Evolutionary conservation across 1,140 invertebrate genomes (phyloP).

Genomic region (Laupala kohalensis): DNA sequence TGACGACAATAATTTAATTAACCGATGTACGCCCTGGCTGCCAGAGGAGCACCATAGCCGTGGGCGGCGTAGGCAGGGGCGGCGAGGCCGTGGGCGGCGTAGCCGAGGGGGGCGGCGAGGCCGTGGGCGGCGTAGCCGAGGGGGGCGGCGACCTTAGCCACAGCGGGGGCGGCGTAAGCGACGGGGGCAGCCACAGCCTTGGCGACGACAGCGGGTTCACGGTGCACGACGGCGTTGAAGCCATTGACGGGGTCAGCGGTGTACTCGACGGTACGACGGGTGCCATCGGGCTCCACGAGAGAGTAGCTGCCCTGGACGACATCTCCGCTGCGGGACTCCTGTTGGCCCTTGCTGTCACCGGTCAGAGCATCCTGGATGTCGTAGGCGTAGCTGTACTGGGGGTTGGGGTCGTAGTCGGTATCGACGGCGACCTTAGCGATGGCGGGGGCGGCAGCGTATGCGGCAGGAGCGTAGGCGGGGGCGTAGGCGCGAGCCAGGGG

Average conservation of each 20-base stretch:
- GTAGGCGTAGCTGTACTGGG: slow-evolving; percentile 36
- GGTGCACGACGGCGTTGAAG: slow-evolving; percentile 19
- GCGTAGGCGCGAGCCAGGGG: slow-evolving; percentile 13
- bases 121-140: slow-evolving; percentile 1
- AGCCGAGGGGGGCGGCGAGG: not conserved
- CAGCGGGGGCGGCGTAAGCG: slow-evolving; percentile 10
- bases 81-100: not conserved
- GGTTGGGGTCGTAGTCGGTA: slow-evolving; percentile 18
- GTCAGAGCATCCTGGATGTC: slow-evolving; percentile 48
- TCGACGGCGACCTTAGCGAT: slow-evolving; percentile 15
- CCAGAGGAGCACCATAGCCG: not conserved
- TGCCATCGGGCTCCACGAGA: slow-evolving; percentile 23
- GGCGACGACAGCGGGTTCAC: slow-evolving; percentile 10
- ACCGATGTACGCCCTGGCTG: not conserved
- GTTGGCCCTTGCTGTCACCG: slow-evolving; percentile 49
- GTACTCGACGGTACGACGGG: slow-evolving; percentile 32
- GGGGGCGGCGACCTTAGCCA: slow-evolving; percentile 3
- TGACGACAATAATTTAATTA: not conserved
- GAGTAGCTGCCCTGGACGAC: slow-evolving; percentile 18
- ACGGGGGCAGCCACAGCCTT: slow-evolving; percentile 13
- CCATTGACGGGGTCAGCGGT: slow-evolving; percentile 26
- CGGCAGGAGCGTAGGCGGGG: slow-evolving; percentile 20
- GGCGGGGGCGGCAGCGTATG: slow-evolving; percentile 17
- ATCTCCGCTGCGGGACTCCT: slow-evolving; percentile 45
- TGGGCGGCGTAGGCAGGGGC: not conserved